Conservation (phyloP, 2,113 vertebrate species). For the Poeciliopsis occidentalis region DNA sequence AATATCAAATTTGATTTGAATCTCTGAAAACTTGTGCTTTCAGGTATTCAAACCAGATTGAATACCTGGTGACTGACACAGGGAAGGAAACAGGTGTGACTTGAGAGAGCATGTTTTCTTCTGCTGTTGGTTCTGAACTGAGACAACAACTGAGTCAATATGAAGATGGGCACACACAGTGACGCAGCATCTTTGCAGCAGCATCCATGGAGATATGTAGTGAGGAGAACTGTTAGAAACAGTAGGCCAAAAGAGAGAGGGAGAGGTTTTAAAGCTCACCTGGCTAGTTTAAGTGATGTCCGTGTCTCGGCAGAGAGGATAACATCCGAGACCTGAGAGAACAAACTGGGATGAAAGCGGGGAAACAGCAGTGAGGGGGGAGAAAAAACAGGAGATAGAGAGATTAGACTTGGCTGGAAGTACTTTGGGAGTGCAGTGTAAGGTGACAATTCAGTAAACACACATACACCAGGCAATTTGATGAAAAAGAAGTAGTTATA, state of each 20-base stretch:
- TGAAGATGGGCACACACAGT: conserved; percentile 44
- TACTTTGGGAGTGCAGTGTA: conserved; percentile 57
- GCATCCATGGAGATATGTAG: conserved; percentile 31
- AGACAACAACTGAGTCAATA: conserved; percentile 27
- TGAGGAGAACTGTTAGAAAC: background rate
- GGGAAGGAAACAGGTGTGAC: conserved; percentile 6
- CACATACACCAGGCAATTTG: conserved; percentile 9
- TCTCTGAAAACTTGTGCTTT: background rate
- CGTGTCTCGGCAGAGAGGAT: conserved; percentile 46
- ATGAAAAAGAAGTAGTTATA: conserved; percentile 12
- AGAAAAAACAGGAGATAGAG: conserved; percentile 11
- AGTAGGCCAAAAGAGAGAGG: conserved; percentile 18
- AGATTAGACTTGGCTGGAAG: conserved; percentile 57
- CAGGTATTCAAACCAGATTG: background rate
- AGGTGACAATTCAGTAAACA: conserved; percentile 48
- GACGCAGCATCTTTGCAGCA: conserved; percentile 78
- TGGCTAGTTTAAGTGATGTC: conserved; percentile 55
- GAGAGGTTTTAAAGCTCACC: conserved; percentile 57
- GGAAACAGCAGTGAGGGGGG: conserved; percentile 20
- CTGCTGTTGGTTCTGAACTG: conserved; percentile 4
- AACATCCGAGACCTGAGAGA: conserved; percentile 62
- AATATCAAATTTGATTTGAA: background rate
- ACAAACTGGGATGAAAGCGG: conserved; percentile 28
- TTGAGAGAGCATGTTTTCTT: background rate
- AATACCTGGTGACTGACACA: background rate